Conservation (phyloP, 2,888 invertebrate species). For the Perithous albicinctus region DNA sequence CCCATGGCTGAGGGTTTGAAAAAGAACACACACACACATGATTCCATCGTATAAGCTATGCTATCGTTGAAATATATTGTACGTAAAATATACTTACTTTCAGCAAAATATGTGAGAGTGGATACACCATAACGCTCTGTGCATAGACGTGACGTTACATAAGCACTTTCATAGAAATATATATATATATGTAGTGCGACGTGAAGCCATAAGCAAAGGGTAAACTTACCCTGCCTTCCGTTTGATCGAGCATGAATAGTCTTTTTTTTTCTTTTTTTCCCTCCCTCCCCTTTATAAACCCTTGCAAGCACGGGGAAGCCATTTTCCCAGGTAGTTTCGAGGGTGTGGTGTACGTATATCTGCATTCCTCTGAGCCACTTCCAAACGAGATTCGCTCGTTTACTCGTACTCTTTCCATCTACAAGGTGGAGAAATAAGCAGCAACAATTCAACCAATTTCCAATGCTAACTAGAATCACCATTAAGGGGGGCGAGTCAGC, state of each 20-base stretch:
- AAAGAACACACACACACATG: no score
- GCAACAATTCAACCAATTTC: no score
- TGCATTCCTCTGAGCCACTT: conserved; percentile 37
- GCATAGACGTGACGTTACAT: conserved; percentile 1
- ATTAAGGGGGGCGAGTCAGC: no score
- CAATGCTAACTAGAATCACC: no score
- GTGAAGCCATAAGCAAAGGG: conserved; percentile 44
- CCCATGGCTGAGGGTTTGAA: neutral
- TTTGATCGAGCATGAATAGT: conserved; percentile 57
- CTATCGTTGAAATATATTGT: neutral
- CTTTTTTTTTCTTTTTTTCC: conserved; percentile 33
- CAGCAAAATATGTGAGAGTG: neutral
- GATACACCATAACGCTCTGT: conserved; percentile 7
- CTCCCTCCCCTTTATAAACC: neutral
- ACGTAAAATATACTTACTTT: neutral
- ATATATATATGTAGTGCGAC: neutral
- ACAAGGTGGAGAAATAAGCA: no score
- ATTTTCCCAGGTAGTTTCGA: conserved; percentile 56
- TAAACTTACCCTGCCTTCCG: conserved; percentile 55
- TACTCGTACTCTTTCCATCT: neutral
- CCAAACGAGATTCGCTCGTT: conserved; percentile 40
- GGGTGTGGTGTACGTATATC: conserved; percentile 12
- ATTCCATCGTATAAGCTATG: neutral
- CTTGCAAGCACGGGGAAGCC: conserved; percentile 48
- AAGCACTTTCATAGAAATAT: neutral